phyloP scores from a whole-genome alignment of 1,140 invertebrate species.

The Nymphalis io region DNA sequence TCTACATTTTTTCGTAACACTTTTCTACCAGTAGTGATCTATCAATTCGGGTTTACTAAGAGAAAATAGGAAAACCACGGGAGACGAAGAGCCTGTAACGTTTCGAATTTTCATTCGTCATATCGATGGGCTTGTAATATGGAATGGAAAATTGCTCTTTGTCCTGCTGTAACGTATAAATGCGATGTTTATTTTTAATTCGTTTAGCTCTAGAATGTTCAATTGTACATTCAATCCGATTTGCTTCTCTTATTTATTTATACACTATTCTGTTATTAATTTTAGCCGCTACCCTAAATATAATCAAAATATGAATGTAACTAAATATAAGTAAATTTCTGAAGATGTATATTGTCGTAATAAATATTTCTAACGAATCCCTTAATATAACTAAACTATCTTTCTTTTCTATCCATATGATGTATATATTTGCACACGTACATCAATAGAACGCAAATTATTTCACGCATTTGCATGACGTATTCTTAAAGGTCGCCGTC shows the following conservation, averaged over 20 bases:
- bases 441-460: background rate
- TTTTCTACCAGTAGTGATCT: slow-evolving; percentile 38
- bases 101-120: slow-evolving; percentile 29
- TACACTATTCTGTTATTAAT: too few species aligned
- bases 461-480: background rate
- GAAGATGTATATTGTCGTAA: too few species aligned
- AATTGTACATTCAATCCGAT: background rate
- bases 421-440: too few species aligned
- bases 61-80: slow-evolving; percentile 31
- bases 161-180: background rate
- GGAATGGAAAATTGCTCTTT: slow-evolving; percentile 26
- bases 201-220: background rate
- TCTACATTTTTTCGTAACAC: slow-evolving; percentile 31
- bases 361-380: too few species aligned
- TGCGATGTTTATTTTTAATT: slow-evolving; percentile 6
- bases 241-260: background rate
- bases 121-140: slow-evolving; percentile 21
- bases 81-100: slow-evolving; percentile 23
- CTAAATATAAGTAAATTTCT: too few species aligned
- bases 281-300: too few species aligned
- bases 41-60: slow-evolving; percentile 42
- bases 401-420: too few species aligned
- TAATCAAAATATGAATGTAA: too few species aligned
- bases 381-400: too few species aligned
- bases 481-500: background rate